Base-by-base conservation (phyloP, 2,888 invertebrate genomes). In the Smittia aterrima region DNA sequence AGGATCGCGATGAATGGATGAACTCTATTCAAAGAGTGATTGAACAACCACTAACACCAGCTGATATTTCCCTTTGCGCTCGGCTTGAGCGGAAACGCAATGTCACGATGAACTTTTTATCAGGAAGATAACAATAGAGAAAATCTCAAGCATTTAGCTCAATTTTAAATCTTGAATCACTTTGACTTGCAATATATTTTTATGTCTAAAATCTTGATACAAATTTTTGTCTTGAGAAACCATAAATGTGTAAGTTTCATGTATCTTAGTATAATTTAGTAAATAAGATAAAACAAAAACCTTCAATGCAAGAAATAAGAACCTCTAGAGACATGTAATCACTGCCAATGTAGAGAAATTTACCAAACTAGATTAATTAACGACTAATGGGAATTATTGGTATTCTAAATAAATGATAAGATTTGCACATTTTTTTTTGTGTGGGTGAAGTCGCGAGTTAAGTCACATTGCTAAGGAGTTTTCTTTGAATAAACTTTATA, bases 1-100 rank as follows among this genome's bases (percentile, higher is more conserved):
- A 90, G 62, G 94, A 94, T 77, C 84, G 93, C 77, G 89, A 90
- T 75, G 87, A 89, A 74, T 95, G 95, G 95, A 90, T 95, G 75
- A 86, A 87, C 47, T 90, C 89, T 27, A 86, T 95, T 76, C 89
- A 91, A 79, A 86, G 86, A 78, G 90, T 93, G 13, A 85, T 94
- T 64, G 90, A 90, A 73, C 86, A 89, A 77, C 91, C 90, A 0
- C 85, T 93, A 58, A 90, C 92, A 11, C 91, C 92, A 4, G 93
- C 93, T 81, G 93, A 94, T 80, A 88, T 87, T 76, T 86, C 87
- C 77, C 91, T 88, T 80, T 90, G 90, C 76, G 89, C 89, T 22
- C 86, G 88, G 76, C 85, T 92, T 75, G 88, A 90, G 70, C 86
- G 90, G 76, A 92, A 91, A 81, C 86, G 91, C 78, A 87, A 89